Conservation (phyloP, 2,797 vertebrate genomes). For the Lerista edwardsae region DNA sequence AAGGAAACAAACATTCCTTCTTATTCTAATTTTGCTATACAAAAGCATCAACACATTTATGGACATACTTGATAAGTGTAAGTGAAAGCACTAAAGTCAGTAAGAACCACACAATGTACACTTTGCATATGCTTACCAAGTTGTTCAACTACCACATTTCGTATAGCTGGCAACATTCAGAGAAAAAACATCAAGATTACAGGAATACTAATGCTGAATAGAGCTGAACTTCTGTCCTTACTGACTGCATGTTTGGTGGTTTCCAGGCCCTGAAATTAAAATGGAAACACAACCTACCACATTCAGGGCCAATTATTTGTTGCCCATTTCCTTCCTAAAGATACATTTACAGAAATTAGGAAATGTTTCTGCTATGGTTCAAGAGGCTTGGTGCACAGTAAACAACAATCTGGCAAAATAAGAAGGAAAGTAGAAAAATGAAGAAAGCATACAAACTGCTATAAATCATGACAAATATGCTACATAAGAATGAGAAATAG, state of each 20-base stretch:
- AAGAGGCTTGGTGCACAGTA: conserved; percentile 7
- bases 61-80: background rate
- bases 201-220: background rate
- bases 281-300: background rate
- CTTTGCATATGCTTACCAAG: background rate
- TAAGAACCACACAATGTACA: background rate
- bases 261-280: background rate
- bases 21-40: conserved; percentile 18
- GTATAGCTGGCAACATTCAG: background rate
- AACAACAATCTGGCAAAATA: background rate
- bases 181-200: background rate
- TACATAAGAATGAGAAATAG: background rate
- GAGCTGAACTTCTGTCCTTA: background rate
- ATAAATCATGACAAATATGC: background rate
- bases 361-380: background rate
- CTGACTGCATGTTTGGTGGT: background rate
- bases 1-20: background rate
- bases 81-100: background rate
- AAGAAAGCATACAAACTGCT: background rate
- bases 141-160: background rate
- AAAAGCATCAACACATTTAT: background rate
- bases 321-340: background rate
- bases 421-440: background rate
- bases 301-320: background rate
- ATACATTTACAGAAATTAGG: background rate